Conservation (phyloP, 2,113 vertebrate species). For the Cyprinodon variegatus region DNA sequence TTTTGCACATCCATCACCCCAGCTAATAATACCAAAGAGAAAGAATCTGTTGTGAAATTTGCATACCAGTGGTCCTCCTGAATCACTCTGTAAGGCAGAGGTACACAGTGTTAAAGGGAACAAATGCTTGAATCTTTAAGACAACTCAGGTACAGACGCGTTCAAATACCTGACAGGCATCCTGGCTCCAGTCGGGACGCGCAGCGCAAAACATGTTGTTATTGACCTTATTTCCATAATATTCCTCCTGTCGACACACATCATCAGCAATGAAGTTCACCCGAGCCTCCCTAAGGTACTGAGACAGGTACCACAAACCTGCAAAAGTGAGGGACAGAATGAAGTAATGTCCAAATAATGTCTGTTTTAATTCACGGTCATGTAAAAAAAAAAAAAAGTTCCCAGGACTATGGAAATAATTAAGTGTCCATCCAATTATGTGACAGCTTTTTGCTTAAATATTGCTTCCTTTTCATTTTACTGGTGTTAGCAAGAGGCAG, state of each 20-base stretch:
- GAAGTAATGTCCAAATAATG: neutral
- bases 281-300: conserved; percentile 81
- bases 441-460: too few species aligned
- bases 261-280: conserved; percentile 82
- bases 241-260: conserved; percentile 77
- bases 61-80: conserved; percentile 76
- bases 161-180: conserved; percentile 86
- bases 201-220: conserved; percentile 91
- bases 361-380: too few species aligned
- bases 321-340: neutral
- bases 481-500: too few species aligned
- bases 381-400: too few species aligned
- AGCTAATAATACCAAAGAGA: conserved; percentile 80
- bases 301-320: conserved; percentile 77
- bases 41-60: conserved; percentile 50
- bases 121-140: neutral
- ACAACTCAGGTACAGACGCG: neutral
- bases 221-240: conserved; percentile 81
- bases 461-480: too few species aligned
- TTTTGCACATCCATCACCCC: conserved; percentile 72
- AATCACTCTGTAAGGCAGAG: conserved; percentile 70
- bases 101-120: neutral
- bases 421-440: too few species aligned
- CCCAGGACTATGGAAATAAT: too few species aligned
- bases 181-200: conserved; percentile 82